Conservation (phyloP, 1,140 invertebrate genomes). For the Papilio polyxenes region DNA sequence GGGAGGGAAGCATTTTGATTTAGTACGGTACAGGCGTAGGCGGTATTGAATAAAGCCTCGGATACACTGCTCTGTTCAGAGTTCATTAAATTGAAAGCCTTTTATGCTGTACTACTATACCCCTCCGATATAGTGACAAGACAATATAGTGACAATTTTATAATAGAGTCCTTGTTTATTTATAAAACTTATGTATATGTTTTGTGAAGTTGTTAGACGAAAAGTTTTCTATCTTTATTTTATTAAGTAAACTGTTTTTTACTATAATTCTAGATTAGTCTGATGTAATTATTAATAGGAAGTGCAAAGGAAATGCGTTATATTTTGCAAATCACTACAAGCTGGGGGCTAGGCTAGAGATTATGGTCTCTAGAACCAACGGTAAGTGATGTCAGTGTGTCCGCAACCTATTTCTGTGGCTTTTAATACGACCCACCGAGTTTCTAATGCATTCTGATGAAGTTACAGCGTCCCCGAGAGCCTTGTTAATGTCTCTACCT, state of each 20-base stretch:
- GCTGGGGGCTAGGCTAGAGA: no score
- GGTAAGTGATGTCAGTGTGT: neutral
- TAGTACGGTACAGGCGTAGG: neutral
- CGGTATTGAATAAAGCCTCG: neutral
- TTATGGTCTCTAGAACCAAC: no score
- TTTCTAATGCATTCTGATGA: conserved; percentile 25
- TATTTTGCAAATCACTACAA: no score
- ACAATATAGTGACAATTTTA: neutral
- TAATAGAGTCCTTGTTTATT: no score
- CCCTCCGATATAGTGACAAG: neutral
- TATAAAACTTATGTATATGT: no score
- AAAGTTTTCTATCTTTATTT: no score
- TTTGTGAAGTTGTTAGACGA: no score
- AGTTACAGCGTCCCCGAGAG: conserved; percentile 12
- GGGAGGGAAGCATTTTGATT: neutral
- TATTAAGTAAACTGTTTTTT: no score
- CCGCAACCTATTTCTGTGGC: neutral
- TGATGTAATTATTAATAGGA: no score
- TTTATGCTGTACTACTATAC: no score
- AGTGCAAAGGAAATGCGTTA: no score
- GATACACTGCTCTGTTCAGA: neutral
- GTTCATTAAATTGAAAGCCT: conserved; percentile 9
- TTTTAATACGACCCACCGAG: conserved; percentile 1
- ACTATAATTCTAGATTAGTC: no score
- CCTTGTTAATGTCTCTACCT: conserved; percentile 8